phyloP scores from a whole-genome alignment of 2,888 invertebrate species.

The Celastrina argiolus region DNA sequence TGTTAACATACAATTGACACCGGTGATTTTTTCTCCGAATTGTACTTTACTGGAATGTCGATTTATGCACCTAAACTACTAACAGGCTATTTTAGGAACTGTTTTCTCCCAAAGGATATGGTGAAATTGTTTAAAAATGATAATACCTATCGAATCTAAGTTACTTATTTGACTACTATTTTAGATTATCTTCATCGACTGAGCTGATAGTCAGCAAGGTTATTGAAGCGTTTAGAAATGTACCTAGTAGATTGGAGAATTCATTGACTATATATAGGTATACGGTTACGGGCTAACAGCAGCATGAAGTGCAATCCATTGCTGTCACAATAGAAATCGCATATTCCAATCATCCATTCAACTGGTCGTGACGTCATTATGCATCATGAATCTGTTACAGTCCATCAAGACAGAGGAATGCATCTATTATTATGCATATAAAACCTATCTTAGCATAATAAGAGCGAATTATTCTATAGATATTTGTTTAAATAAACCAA shows the following conservation, averaged over 20 bases:
- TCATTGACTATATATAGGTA: background rate
- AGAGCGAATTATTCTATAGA: too few species aligned
- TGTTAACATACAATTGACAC: slow-evolving; percentile 10
- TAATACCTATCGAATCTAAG: background rate
- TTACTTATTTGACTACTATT: background rate
- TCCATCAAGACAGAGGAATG: slow-evolving; percentile 4
- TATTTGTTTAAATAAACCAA: too few species aligned
- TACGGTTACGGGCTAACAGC: background rate
- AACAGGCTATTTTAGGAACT: background rate
- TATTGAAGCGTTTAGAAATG: background rate
- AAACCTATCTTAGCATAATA: slow-evolving; percentile 14
- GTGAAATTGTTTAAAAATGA: background rate
- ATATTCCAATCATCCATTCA: slow-evolving; percentile 9
- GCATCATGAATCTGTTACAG: slow-evolving; percentile 1
- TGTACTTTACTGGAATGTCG: background rate
- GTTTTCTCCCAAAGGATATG: too few species aligned
- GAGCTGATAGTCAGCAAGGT: background rate
- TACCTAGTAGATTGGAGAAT: background rate
- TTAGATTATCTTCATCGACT: background rate
- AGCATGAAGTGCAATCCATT: background rate
- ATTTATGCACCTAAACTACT: background rate
- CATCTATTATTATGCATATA: background rate
- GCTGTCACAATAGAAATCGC: slow-evolving; percentile 8
- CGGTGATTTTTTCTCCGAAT: background rate
- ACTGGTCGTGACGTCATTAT: background rate